Percentiles rank a stretch among this genome's conserved stretches.
Evolutionary conservation across 2,113 vertebrate species (phyloP).

Genomic region (Psilopogon haemacephalus): DNA sequence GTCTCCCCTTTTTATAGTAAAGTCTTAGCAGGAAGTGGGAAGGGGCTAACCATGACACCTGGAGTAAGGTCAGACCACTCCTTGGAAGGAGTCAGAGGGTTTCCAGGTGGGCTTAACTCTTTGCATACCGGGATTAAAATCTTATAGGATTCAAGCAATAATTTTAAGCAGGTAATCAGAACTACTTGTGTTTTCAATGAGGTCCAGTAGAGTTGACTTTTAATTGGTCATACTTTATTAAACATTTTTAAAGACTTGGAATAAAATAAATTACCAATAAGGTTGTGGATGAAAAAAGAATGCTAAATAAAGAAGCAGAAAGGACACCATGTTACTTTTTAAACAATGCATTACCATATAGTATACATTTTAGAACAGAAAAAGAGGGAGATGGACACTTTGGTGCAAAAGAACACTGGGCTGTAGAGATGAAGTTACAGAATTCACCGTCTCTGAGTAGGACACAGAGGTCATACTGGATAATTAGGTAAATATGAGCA

Average conservation of each 20-base stretch:
- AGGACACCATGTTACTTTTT: background rate
- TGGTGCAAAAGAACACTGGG: background rate
- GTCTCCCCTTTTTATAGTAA: no score
- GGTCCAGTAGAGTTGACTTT: background rate
- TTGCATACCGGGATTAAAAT: no score
- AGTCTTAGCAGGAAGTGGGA: no score
- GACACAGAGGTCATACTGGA: background rate
- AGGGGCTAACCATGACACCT: no score
- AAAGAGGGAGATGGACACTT: background rate
- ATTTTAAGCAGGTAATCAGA: background rate
- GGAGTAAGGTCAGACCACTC: no score
- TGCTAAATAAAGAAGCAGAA: background rate
- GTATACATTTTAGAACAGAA: background rate
- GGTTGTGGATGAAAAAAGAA: background rate
- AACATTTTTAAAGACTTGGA: background rate
- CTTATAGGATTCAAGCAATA: background rate
- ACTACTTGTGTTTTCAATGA: background rate
- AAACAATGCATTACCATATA: background rate
- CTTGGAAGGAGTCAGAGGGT: no score
- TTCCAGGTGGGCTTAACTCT: no score
- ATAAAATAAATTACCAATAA: background rate
- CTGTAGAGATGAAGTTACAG: background rate
- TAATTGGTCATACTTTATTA: background rate
- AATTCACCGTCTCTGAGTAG: background rate
- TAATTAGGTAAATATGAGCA: background rate